phyloP scores from a whole-genome alignment of 2,797 vertebrate species.

The Acanthiza pusilla region DNA sequence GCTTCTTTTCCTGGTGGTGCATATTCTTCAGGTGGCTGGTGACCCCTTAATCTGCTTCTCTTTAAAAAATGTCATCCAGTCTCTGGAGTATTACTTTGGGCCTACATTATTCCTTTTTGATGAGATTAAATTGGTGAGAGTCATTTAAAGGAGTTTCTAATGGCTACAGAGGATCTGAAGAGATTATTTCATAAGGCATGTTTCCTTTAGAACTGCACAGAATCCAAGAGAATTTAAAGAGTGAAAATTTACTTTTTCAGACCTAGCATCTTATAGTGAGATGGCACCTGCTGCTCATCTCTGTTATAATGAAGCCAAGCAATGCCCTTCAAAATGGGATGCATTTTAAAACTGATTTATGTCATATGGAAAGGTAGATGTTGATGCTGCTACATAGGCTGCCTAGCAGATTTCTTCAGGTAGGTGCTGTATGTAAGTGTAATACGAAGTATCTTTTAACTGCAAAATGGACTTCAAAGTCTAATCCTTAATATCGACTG shows the following conservation, averaged over 20 bases:
- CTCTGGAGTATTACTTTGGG: neutral
- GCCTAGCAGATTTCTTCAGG: neutral
- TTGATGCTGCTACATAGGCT: neutral
- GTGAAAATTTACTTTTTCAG: neutral
- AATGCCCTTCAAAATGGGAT: neutral
- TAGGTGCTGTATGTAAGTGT: neutral
- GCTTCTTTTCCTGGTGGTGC: accelerated
- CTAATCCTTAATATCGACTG: neutral
- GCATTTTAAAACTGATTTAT: neutral
- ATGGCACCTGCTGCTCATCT: neutral
- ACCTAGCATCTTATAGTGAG: neutral
- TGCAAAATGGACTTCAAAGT: neutral
- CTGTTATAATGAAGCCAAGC: neutral
- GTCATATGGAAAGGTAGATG: neutral
- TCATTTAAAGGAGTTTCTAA: neutral
- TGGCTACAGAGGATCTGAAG: neutral
- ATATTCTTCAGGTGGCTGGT: neutral
- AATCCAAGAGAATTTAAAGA: neutral
- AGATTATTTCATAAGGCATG: neutral
- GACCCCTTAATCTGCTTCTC: neutral
- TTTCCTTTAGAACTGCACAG: neutral
- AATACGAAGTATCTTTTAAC: neutral
- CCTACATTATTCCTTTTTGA: neutral
- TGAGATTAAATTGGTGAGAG: neutral
- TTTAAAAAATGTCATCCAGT: neutral